Percentiles rank a stretch among this genome's conserved stretches.
phyloP scores from a whole-genome alignment of 2,113 vertebrate genomes.

The Gobiocypris rarus region DNA sequence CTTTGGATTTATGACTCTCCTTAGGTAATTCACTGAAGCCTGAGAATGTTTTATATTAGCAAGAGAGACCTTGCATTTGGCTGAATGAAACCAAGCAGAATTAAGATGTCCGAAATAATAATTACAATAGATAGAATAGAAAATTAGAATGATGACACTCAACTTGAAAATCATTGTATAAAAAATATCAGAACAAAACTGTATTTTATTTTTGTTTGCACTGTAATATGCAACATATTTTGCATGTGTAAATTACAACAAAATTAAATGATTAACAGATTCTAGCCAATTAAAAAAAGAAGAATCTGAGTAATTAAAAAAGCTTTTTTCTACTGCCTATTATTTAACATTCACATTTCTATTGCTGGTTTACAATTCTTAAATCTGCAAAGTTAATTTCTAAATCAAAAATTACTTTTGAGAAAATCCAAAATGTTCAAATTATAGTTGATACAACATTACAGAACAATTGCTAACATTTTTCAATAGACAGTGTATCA shows the following conservation, averaged over 20 bases:
- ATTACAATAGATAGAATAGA: neutral
- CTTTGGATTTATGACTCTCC: neutral
- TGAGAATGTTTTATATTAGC: neutral
- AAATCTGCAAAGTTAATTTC: conserved; percentile 80
- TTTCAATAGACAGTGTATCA: conserved; percentile 80
- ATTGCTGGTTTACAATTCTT: conserved; percentile 91
- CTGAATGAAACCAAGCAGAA: conserved; percentile 8
- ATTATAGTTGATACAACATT: conserved; percentile 94
- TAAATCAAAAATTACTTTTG: conserved; percentile 76
- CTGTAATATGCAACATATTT: conserved; percentile 80
- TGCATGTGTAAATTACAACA: conserved; percentile 86
- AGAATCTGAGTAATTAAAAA: conserved; percentile 77
- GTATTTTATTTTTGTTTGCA: conserved; percentile 84
- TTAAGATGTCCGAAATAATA: neutral
- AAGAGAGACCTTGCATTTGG: conserved; percentile 22
- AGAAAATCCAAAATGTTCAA: conserved; percentile 82
- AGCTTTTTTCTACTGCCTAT: conserved; percentile 78
- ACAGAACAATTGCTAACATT: conserved; percentile 88
- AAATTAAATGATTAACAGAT: conserved; percentile 83
- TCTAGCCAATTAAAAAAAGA: conserved; percentile 89
- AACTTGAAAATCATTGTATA: conserved; percentile 70
- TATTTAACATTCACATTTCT: conserved; percentile 87
- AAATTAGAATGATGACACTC: conserved; percentile 61
- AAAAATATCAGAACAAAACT: conserved; percentile 89
- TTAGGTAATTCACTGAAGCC: neutral